Conservation (phyloP, 2,113 vertebrate species). For the Boulengeromyrus knoepffleri region DNA sequence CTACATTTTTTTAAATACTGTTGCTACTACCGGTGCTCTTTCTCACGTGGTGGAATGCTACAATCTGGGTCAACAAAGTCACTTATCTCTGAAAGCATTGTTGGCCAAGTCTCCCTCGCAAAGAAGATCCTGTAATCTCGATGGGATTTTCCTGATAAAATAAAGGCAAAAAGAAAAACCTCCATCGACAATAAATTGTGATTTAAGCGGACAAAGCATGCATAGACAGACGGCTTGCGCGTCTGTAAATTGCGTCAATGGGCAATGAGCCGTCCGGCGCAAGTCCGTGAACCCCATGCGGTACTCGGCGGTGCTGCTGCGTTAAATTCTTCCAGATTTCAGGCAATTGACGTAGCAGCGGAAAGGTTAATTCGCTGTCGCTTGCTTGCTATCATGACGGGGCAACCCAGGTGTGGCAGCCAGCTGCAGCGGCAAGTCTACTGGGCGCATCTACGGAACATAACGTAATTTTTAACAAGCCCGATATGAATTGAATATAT, state of each 20-base stretch:
- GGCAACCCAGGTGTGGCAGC: constrained; percentile 12
- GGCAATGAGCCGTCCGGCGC: not conserved
- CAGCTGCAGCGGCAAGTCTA: not conserved
- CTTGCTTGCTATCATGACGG: not conserved
- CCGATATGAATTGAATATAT: too few relatives aligned
- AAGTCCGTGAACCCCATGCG: not conserved
- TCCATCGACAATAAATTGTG: not conserved
- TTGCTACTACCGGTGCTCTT: not conserved
- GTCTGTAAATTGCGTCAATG: not conserved
- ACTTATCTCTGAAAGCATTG: not conserved
- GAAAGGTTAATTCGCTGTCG: constrained; percentile 16
- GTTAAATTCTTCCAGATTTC: not conserved
- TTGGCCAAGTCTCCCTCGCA: not conserved
- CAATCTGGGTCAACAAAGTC: not conserved
- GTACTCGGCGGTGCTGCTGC: not conserved
- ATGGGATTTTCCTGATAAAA: not conserved
- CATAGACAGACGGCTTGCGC: not conserved
- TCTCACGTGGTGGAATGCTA: not conserved
- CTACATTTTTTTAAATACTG: not conserved
- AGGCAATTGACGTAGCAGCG: not conserved
- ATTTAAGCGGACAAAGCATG: not conserved
- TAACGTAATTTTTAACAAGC: too few relatives aligned
- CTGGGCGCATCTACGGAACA: not conserved
- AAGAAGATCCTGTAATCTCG: not conserved
- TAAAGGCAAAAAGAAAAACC: not conserved